These are phyloP conservation scores for Carabus problematicus DNA, from an alignment of 2,888 invertebrate species.

Conservation along the genomic window DNA sequence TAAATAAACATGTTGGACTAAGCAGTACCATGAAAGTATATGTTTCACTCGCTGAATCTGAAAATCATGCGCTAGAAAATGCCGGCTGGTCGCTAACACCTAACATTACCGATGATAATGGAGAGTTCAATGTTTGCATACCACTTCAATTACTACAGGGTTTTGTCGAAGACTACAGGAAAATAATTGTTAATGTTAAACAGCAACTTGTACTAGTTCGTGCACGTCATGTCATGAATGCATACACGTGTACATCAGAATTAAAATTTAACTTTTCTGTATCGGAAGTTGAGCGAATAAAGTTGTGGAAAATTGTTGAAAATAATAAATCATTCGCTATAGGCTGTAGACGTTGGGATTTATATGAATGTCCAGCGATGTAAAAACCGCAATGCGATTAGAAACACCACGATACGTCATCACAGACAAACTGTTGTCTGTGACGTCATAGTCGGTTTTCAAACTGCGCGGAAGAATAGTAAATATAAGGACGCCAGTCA, in stretches of 20 bases:
- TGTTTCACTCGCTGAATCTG: no score
- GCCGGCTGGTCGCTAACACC: no score
- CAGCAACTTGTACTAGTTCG: no score
- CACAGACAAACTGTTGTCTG: no score
- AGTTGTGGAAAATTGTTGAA: slow-evolving; percentile 42
- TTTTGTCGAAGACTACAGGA: no score
- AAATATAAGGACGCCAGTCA: slow-evolving; percentile 44
- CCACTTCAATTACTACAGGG: no score
- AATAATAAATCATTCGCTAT: slow-evolving; percentile 37
- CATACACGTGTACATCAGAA: slow-evolving; percentile 43
- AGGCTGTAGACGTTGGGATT: slow-evolving; percentile 54
- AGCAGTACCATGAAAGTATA: no score
- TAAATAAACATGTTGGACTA: no score
- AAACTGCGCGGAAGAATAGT: slow-evolving; percentile 52
- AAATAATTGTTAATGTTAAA: no score
- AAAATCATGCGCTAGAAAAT: no score
- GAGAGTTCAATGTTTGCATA: no score
- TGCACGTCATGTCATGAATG: slow-evolving; percentile 48
- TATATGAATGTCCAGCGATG: slow-evolving; percentile 54
- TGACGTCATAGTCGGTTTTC: slow-evolving; percentile 53
- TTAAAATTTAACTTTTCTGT: slow-evolving; percentile 39
- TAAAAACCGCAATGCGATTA: slow-evolving; percentile 50
- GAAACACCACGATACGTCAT: slow-evolving; percentile 56
- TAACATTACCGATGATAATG: no score
- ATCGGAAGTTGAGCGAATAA: slow-evolving; percentile 45